phyloP scores from a whole-genome alignment of 2,797 vertebrate species.

The Amblyopsis hoosieri region DNA sequence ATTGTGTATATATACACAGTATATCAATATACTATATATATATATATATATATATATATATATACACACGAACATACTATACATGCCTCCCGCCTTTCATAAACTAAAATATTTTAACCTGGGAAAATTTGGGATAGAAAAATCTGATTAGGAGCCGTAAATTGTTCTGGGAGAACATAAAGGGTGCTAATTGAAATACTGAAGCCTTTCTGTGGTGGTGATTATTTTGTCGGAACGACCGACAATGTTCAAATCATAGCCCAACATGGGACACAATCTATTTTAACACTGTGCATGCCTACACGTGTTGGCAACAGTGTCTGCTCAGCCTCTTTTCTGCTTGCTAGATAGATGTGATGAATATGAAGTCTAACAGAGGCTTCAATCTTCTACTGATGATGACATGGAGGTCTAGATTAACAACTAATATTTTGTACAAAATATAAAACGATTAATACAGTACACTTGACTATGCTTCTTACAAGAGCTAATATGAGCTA shows the following conservation, averaged over 20 bases:
- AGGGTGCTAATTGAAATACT: constrained; percentile 48
- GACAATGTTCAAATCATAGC: constrained; percentile 50
- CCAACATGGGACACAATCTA: constrained; percentile 55
- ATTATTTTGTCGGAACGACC: constrained; percentile 23
- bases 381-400: constrained; percentile 42
- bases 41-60: too few relatives aligned
- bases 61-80: constrained; percentile 28
- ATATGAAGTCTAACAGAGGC: constrained; percentile 38
- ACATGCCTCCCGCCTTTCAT: constrained; percentile 36
- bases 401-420: constrained; percentile 59
- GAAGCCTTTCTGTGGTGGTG: constrained; percentile 48
- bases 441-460: constrained; percentile 19
- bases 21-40: too few relatives aligned
- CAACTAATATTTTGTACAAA: constrained; percentile 68
- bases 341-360: constrained; percentile 38
- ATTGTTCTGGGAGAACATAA: constrained; percentile 32
- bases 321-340: constrained; percentile 48
- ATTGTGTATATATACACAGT: too few relatives aligned
- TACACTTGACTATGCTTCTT: too few relatives aligned
- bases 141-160: constrained; percentile 14
- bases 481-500: too few relatives aligned
- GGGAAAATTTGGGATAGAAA: constrained; percentile 34
- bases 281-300: constrained; percentile 53
- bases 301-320: constrained; percentile 52
- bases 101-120: constrained; percentile 35